These are phyloP conservation scores for Apogon hyalosoma DNA, from an alignment of 2,797 vertebrate species.

Conservation along the genomic window DNA sequence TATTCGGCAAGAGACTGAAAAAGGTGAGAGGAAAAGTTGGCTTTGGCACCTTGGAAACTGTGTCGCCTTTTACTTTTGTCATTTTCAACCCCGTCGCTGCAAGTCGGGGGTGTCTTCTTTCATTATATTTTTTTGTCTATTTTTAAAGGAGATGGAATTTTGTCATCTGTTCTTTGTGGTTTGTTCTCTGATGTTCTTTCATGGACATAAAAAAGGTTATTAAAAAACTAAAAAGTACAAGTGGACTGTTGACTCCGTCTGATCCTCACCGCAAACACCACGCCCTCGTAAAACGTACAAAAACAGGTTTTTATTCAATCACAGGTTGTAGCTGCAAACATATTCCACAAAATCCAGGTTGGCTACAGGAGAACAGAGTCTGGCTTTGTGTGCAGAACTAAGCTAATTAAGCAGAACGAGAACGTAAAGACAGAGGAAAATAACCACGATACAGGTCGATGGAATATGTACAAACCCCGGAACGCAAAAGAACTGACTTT, in stretches of 20 bases:
- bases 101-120: constrained; percentile 71
- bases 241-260: neutral
- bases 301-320: constrained; percentile 79
- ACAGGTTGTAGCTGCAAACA: constrained; percentile 65
- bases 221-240: constrained; percentile 59
- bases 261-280: neutral
- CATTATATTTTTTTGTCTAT: constrained; percentile 75
- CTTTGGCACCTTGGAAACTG: constrained; percentile 67
- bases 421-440: constrained; percentile 25
- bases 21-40: constrained; percentile 42
- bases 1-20: constrained; percentile 59
- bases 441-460: constrained; percentile 37
- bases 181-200: constrained; percentile 87
- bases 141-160: constrained; percentile 80
- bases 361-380: constrained; percentile 63
- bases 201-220: constrained; percentile 81
- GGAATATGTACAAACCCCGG: constrained; percentile 69
- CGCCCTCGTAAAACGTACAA: constrained; percentile 64
- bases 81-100: constrained; percentile 70
- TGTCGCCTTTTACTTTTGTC: constrained; percentile 74
- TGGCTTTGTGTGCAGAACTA: constrained; percentile 39
- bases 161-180: constrained; percentile 84
- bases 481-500: constrained; percentile 41
- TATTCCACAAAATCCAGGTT: constrained; percentile 65
- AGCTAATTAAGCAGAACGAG: constrained; percentile 43